phyloP scores from a whole-genome alignment of 2,888 invertebrate genomes.

The Amphipyra berbera region DNA sequence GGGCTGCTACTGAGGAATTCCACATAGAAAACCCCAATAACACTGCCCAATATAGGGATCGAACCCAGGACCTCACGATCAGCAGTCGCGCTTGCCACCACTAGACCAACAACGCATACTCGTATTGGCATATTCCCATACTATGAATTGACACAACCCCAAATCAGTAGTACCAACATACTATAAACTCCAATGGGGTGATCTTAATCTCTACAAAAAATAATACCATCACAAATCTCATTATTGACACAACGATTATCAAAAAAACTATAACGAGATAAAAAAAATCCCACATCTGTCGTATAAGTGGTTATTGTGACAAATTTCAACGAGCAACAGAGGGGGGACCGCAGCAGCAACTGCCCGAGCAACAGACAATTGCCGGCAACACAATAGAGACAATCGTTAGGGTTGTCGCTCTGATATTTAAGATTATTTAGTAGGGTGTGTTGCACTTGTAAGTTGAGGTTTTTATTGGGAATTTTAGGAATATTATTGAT shows the following conservation, averaged over 20 bases:
- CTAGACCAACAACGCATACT: too few relatives aligned
- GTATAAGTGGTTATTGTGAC: slow-evolving; percentile 65
- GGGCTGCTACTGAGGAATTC: too few relatives aligned
- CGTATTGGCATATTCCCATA: too few relatives aligned
- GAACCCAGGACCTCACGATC: too few relatives aligned
- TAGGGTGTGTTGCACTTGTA: slow-evolving; percentile 26
- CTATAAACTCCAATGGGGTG: slow-evolving; percentile 16
- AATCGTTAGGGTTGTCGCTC: slow-evolving; percentile 25
- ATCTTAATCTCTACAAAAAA: slow-evolving; percentile 36
- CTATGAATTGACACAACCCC: background rate
- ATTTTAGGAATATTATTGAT: background rate
- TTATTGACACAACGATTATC: slow-evolving; percentile 41
- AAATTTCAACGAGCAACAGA: slow-evolving; percentile 41
- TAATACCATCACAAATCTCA: slow-evolving; percentile 34
- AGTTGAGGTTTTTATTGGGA: slow-evolving; percentile 1
- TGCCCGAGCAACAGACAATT: background rate
- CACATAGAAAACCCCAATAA: too few relatives aligned
- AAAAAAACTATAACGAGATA: slow-evolving; percentile 48
- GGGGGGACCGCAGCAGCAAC: slow-evolving; percentile 1
- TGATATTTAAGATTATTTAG: slow-evolving; percentile 43
- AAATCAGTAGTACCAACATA: too few relatives aligned
- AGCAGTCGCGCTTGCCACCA: too few relatives aligned
- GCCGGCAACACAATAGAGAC: slow-evolving; percentile 8
- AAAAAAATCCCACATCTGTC: slow-evolving; percentile 59
- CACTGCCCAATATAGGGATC: too few relatives aligned